Evolutionary conservation across 2,797 vertebrate species (phyloP).

Genomic region (Chaunax sp.): DNA sequence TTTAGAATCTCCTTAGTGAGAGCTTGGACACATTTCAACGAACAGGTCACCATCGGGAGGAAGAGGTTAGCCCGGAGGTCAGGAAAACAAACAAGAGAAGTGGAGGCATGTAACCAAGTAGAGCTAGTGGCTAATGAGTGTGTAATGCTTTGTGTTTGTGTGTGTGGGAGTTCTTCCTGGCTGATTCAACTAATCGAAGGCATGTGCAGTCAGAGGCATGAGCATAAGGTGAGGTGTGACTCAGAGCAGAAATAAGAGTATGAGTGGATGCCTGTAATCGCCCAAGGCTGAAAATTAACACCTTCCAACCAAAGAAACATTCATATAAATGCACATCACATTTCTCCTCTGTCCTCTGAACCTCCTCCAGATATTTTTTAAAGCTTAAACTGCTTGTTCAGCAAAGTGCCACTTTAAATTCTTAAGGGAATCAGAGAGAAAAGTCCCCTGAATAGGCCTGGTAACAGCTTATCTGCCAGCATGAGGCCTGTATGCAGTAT

Average conservation of each 20-base stretch:
- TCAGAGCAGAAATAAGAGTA: conserved; percentile 28
- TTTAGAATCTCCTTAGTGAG: conserved; percentile 66
- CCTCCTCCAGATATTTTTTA: conserved; percentile 38
- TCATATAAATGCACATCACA: conserved; percentile 23
- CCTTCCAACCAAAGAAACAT: conserved; percentile 19
- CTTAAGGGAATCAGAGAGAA: conserved; percentile 5
- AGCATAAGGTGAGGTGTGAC: conserved; percentile 50
- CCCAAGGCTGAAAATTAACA: conserved; percentile 26
- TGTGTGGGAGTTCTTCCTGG: conserved; percentile 29
- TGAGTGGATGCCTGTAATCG: conserved; percentile 15
- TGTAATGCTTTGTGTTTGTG: conserved; percentile 17
- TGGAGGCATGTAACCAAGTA: conserved; percentile 42
- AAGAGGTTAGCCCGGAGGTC: conserved; percentile 62
- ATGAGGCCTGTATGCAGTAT: too few species aligned
- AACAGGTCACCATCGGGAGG: conserved; percentile 56
- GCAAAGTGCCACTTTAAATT: conserved; percentile 27
- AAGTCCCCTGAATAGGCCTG: conserved; percentile 8
- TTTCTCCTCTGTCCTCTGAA: conserved; percentile 56
- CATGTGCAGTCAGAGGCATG: conserved; percentile 52
- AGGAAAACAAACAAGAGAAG: conserved; percentile 43
- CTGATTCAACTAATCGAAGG: conserved; percentile 65
- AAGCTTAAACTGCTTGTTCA: conserved; percentile 18
- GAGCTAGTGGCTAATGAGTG: conserved; percentile 31
- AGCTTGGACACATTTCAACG: conserved; percentile 65
- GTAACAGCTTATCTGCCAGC: conserved; percentile 3